Evolutionary conservation across 2,888 invertebrate genomes (phyloP), one percentile per base, ranked within the genome.

Genomic region (Drosophila falleni): DNA sequence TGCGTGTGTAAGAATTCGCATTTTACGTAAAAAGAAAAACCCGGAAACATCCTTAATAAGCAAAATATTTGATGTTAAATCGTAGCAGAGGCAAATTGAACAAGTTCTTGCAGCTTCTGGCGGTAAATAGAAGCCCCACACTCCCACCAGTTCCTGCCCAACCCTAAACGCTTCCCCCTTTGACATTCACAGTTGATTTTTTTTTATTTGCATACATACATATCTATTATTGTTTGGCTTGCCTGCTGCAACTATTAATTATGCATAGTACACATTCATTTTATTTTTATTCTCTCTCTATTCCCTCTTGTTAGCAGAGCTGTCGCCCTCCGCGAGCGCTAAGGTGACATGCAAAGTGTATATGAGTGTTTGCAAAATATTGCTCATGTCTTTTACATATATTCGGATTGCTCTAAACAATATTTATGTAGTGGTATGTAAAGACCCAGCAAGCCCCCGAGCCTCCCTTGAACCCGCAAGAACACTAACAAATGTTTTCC

Each of bases 21-120:
- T 84, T 87, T 87, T 87, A 89, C 81, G 79, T 81, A 84, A 81
- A 89, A 77, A 77, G 29, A 35, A 44, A 58, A 73, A 47, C 49
- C 46, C 47, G 23, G 66, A 80, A 62, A 65, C 62, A 62, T 51
- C 67, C 73, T 71, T 64, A 78, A 73, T 73, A 73, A 73, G 73
- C 70, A 76, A 72, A 50, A 66, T 72, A 81, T 69, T 92, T 92
- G 89, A 92, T 92, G 92, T 92, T 92, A 77, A 91, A 91, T 89
- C 90, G 92, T 81, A 89, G 92, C 87, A 92, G 89, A 81, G 91
- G 89, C 80, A 92, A 89, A 89, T 89, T 92, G 72, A 90, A 89
- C 80, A 91, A 91, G 90, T 89, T 92, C 90, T 91, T 92, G 87
- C 91, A 91, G 73, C 89, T 91, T 84, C 87, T 91, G 84, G 91